Base-by-base conservation (phyloP, 2,888 invertebrate species). In the Trypoxylon attenuatum region DNA sequence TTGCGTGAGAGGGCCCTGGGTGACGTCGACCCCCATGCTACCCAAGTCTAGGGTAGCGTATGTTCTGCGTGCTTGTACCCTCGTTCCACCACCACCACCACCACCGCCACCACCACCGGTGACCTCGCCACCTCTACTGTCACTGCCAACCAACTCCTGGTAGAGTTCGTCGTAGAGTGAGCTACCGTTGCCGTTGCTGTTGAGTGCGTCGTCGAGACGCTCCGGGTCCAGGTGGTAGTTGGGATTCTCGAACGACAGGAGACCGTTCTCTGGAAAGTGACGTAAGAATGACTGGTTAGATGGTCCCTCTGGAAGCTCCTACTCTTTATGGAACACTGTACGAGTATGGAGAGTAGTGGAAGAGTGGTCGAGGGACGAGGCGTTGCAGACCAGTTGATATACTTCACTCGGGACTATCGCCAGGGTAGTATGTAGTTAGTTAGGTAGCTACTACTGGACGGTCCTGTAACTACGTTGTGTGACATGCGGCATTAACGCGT, bases 241-340 rank as follows among this genome's bases (percentile, higher is more conserved):
- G 21, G 96, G 96, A 87, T 96, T 96, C 89, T 96, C 94, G 89
- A 96, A 96, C 81, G 96, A 96, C 85, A 95, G 90, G 73, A 95
- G 92, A 87, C 96, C 96, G 90, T 95, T 95, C 90, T 96, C 96
- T 96, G 91, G 41, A 89, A 90, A 85, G 84, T 19, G 87, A 42
- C 33, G 13, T 33, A 10, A 33, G n/a, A n/a, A n/a, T n/a, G n/a
- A n/a, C n/a, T n/a, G n/a, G n/a, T n/a, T n/a, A n/a, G n/a, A n/a
- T n/a, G n/a, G n/a, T n/a, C n/a, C n/a, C n/a, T n/a, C n/a, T n/a
- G n/a, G n/a, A n/a, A n/a, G n/a, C n/a, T n/a, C n/a, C n/a, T n/a
- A n/a, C n/a, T n/a, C n/a, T n/a, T n/a, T n/a, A n/a, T n/a, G n/a
- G n/a, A n/a, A n/a, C n/a, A n/a, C n/a, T n/a, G n/a, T n/a, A n/a